A percentile compares a stretch with the other conserved stretches of the same genome.
Conservation (phyloP, 1,140 invertebrate species). For the Micrasema longulum region DNA sequence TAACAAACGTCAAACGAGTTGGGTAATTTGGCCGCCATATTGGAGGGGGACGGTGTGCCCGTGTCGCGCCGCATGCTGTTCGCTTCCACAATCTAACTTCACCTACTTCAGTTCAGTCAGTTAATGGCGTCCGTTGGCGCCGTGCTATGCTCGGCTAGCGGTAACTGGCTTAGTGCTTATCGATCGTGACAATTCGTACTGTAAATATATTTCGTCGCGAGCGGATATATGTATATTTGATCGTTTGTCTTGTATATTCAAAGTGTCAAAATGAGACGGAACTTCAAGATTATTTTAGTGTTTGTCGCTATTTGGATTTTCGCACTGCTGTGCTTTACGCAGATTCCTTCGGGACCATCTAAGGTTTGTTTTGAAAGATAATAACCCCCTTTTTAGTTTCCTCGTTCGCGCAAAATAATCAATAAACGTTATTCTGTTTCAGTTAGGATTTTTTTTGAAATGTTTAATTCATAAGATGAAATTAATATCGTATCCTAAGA, state of each 20-base stretch:
- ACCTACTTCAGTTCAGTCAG: constrained; percentile 16
- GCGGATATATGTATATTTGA: too few relatives aligned
- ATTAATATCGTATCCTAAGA: not conserved
- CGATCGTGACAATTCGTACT: constrained; percentile 45
- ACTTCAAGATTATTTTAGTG: constrained; percentile 45
- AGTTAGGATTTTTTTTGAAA: not conserved
- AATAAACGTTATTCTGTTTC: constrained; percentile 6
- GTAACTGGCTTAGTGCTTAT: constrained; percentile 39
- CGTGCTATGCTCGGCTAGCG: constrained; percentile 35
- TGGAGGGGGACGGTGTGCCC: too few relatives aligned
- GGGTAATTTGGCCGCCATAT: too few relatives aligned
- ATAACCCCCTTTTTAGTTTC: constrained; percentile 10
- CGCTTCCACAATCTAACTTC: not conserved
- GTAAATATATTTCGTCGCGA: constrained; percentile 42
- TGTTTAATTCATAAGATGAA: constrained; percentile 3
- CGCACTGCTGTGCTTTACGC: constrained; percentile 49
- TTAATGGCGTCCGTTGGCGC: constrained; percentile 46
- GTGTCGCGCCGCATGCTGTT: too few relatives aligned
- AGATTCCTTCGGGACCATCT: constrained; percentile 44
- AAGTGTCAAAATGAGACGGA: constrained; percentile 48
- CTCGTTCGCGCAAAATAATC: constrained; percentile 28
- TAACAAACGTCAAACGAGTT: too few relatives aligned
- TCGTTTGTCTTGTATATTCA: too few relatives aligned
- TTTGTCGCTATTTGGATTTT: constrained; percentile 51
- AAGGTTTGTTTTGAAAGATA: constrained; percentile 49